A percentile compares a stretch with the other conserved stretches of the same genome.
Conservation (phyloP, 2,797 vertebrate species). For the Anabas testudineus region DNA sequence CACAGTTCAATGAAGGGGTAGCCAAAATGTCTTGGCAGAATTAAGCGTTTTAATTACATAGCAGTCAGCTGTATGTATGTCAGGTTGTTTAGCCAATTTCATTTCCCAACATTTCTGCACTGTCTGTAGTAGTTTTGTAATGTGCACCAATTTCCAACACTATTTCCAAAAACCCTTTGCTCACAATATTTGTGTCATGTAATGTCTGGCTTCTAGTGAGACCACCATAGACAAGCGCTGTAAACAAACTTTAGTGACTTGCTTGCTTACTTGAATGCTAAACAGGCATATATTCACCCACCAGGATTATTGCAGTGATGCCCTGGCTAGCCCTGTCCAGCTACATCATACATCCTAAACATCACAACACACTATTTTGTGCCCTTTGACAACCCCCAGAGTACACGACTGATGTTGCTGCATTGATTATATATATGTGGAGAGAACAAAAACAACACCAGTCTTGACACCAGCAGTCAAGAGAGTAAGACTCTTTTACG, state of each 20-base stretch:
- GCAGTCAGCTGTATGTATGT: constrained; percentile 36
- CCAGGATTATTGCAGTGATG: constrained; percentile 4
- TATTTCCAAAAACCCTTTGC: not conserved
- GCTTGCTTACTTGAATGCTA: constrained; percentile 25
- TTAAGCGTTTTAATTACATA: constrained; percentile 55
- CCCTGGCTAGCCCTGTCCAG: constrained; percentile 10
- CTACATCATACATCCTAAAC: constrained; percentile 18
- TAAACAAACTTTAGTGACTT: constrained; percentile 1
- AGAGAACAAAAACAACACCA: constrained; percentile 25
- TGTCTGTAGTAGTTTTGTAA: constrained; percentile 10
- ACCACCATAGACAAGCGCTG: constrained; percentile 7
- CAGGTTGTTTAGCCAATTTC: constrained; percentile 25
- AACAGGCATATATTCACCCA: constrained; percentile 24
- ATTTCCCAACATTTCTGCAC: constrained; percentile 5
- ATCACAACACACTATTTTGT: constrained; percentile 34
- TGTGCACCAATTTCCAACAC: not conserved
- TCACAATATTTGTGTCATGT: constrained; percentile 10
- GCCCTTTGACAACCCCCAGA: constrained; percentile 27
- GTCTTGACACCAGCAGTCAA: constrained; percentile 34
- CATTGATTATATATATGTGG: not conserved
- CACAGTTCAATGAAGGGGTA: constrained; percentile 55
- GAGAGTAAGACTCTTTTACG: constrained; percentile 2
- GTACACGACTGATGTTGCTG: constrained; percentile 29
- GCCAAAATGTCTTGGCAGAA: constrained; percentile 57
- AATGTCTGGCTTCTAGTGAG: constrained; percentile 4